phyloP scores from a whole-genome alignment of 2,113 vertebrate species.

The Ifrita kowaldi region DNA sequence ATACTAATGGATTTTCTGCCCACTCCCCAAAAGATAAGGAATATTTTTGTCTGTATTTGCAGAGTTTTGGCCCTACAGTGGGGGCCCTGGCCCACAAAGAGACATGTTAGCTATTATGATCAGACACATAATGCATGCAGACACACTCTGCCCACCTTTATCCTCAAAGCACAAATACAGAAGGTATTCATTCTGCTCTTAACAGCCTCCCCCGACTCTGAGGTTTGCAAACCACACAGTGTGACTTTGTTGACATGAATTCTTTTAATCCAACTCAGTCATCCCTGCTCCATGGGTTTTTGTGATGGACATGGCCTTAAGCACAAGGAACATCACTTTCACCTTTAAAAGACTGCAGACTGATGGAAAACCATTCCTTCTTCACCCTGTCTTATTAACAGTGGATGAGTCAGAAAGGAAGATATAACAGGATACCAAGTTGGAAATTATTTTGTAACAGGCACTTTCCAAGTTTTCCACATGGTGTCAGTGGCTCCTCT shows the following conservation, averaged over 20 bases:
- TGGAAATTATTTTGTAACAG: background rate
- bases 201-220: background rate
- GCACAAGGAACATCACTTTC: background rate
- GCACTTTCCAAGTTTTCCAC: conserved; percentile 57
- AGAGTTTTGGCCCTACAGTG: background rate
- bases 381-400: background rate
- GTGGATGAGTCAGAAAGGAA: background rate
- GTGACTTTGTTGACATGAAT: background rate
- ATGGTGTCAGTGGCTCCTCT: conserved; percentile 56
- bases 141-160: background rate
- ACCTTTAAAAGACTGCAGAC: background rate
- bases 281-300: background rate
- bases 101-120: accelerated
- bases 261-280: background rate
- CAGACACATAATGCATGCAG: background rate
- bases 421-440: background rate
- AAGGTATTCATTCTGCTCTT: background rate
- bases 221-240: background rate
- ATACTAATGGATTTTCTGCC: accelerated
- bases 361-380: background rate
- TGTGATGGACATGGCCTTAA: background rate
- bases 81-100: background rate
- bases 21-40: background rate
- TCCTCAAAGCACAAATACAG: background rate
- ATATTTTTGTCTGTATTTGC: background rate